phyloP scores from a whole-genome alignment of 2,888 invertebrate species.

The Diarsia dahlii region DNA sequence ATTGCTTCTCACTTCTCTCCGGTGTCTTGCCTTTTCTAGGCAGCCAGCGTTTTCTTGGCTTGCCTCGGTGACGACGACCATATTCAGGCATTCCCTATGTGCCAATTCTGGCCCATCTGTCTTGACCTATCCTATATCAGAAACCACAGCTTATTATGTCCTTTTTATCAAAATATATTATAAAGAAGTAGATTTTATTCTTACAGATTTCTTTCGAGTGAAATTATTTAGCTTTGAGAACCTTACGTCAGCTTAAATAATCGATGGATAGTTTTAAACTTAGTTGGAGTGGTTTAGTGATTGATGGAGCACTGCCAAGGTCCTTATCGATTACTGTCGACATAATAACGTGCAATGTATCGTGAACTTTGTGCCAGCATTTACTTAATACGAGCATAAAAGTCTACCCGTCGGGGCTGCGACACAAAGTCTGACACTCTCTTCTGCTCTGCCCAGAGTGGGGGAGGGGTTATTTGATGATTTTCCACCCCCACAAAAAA shows the following conservation, averaged over 20 bases:
- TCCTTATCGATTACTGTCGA: constrained; percentile 39
- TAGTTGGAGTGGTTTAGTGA: constrained; percentile 45
- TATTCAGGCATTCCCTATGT: too few species aligned
- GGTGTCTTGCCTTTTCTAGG: too few species aligned
- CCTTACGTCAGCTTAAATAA: constrained; percentile 21
- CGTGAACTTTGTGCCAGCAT: not conserved
- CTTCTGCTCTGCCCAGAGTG: too few species aligned
- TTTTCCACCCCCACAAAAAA: too few species aligned
- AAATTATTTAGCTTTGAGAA: constrained; percentile 30
- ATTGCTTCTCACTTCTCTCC: too few species aligned
- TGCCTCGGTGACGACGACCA: too few species aligned
- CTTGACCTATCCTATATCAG: too few species aligned
- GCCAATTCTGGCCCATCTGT: too few species aligned
- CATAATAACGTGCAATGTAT: constrained; percentile 7
- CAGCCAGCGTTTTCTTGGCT: too few species aligned
- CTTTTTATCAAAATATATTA: not conserved
- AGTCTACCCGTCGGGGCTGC: too few species aligned
- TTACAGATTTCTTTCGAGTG: not conserved
- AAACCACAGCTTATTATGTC: not conserved
- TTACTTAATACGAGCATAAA: not conserved
- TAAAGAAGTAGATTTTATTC: not conserved
- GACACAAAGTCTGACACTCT: too few species aligned
- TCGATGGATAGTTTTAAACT: constrained; percentile 55
- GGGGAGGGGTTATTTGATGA: too few species aligned
- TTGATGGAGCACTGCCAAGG: constrained; percentile 34